Percentiles rank a stretch among this genome's conserved stretches.
phyloP scores from a whole-genome alignment of 2,888 invertebrate species.

The Teinopalpus imperialis region DNA sequence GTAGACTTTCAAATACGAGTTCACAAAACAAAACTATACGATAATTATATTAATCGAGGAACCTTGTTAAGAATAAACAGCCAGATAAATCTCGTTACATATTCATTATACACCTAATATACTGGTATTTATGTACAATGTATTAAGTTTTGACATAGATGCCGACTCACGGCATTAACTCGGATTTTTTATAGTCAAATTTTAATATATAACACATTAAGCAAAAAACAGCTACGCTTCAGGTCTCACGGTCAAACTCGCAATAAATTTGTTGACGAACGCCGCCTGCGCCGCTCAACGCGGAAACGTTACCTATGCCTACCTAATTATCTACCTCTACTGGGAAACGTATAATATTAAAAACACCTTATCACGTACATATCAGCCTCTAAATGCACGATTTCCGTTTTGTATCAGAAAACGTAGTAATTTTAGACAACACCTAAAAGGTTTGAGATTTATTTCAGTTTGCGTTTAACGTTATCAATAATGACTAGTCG shows the following conservation, averaged over 20 bases:
- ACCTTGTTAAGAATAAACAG: slow-evolving; percentile 49
- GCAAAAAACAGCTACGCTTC: slow-evolving; percentile 73
- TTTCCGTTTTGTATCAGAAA: slow-evolving; percentile 16
- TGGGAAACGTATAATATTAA: slow-evolving; percentile 47
- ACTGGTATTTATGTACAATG: slow-evolving; percentile 56
- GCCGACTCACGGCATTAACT: slow-evolving; percentile 57
- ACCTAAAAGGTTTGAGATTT: slow-evolving; percentile 5
- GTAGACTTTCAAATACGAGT: too few relatives aligned
- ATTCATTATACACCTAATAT: slow-evolving; percentile 56
- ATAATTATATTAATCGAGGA: slow-evolving; percentile 53
- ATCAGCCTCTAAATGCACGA: slow-evolving; percentile 35
- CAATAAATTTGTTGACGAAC: slow-evolving; percentile 72
- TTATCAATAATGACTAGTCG: too few relatives aligned
- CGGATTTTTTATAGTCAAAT: slow-evolving; percentile 69
- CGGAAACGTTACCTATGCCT: slow-evolving; percentile 54
- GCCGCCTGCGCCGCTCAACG: slow-evolving; percentile 43
- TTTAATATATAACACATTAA: slow-evolving; percentile 79
- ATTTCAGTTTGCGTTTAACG: not conserved
- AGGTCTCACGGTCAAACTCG: slow-evolving; percentile 77
- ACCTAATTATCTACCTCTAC: slow-evolving; percentile 56
- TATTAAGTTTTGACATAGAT: slow-evolving; percentile 56
- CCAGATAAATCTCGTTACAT: slow-evolving; percentile 49
- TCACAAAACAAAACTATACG: slow-evolving; percentile 28
- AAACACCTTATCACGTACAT: slow-evolving; percentile 38
- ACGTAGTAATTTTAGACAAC: not conserved